Evolutionary conservation across 2,888 invertebrate species (phyloP).

Genomic region (Prosapia bicincta): DNA sequence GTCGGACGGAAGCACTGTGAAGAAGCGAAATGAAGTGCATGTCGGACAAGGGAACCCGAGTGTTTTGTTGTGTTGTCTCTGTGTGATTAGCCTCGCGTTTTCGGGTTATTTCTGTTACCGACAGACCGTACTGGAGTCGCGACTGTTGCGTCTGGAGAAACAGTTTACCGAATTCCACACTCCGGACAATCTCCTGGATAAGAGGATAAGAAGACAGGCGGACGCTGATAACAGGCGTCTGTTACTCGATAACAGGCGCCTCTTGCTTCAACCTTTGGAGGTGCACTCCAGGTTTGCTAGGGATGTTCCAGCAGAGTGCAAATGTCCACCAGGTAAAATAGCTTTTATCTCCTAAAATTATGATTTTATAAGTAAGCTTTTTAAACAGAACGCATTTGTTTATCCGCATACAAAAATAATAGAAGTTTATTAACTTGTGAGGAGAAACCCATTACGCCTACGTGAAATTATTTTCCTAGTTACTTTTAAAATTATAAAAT

Average conservation of each 20-base stretch:
- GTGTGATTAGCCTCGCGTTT: constrained; percentile 59
- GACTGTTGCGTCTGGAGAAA: constrained; percentile 54
- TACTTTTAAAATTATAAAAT: no score
- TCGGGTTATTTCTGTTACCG: constrained; percentile 59
- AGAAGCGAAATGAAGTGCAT: background rate
- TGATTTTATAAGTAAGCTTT: no score
- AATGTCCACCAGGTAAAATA: constrained; percentile 12
- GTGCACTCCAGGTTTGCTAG: constrained; percentile 41
- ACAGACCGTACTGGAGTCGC: constrained; percentile 53
- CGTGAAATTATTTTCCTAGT: no score
- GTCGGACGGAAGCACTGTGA: background rate
- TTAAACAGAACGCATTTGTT: no score
- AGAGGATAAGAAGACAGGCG: constrained; percentile 55
- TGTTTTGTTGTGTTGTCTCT: constrained; percentile 54
- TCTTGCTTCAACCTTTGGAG: background rate
- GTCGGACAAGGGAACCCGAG: background rate
- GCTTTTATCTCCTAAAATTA: no score
- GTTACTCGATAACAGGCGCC: constrained; percentile 36
- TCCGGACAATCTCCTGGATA: constrained; percentile 48
- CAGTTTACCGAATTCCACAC: constrained; percentile 54
- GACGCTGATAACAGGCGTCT: constrained; percentile 38
- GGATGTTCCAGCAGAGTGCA: constrained; percentile 13
- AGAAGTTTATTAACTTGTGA: no score
- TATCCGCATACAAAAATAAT: no score
- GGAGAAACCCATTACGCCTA: no score